These are phyloP conservation scores for Drosophila aff. DNA, from an alignment of 1,140 invertebrate species.

Conservation along the genomic window DNA sequence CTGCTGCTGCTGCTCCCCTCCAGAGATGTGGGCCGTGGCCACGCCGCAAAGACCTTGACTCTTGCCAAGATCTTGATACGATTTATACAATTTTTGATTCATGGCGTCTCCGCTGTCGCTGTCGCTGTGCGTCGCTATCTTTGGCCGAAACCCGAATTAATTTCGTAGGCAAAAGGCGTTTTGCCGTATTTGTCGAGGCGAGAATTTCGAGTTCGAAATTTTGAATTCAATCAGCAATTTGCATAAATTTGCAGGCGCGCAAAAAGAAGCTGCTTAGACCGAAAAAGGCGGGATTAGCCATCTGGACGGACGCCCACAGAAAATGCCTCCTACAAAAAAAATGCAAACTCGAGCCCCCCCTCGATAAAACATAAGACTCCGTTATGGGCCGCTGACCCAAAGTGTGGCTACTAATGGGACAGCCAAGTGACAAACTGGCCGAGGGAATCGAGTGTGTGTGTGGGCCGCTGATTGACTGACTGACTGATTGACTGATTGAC, in stretches of 20 bases:
- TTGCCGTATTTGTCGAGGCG: constrained; percentile 67
- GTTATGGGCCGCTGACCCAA: constrained; percentile 70
- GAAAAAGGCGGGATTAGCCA: constrained; percentile 68
- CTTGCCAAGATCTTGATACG: constrained; percentile 75
- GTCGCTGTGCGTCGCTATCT: constrained; percentile 26
- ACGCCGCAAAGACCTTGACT: constrained; percentile 74
- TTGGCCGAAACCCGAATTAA: constrained; percentile 50
- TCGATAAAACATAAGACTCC: constrained; percentile 16
- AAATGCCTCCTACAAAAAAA: constrained; percentile 6
- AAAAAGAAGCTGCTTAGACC: constrained; percentile 58
- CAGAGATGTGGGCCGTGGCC: constrained; percentile 75
- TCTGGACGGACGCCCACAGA: constrained; percentile 21
- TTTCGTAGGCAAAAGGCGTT: constrained; percentile 70
- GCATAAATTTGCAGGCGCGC: constrained; percentile 69
- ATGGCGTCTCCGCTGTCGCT: constrained; percentile 55
- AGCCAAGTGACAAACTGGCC: constrained; percentile 73
- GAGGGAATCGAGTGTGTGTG: constrained; percentile 5
- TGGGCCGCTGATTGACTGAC: constrained; percentile 54
- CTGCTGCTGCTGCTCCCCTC: constrained; percentile 4
- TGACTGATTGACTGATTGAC: constrained; percentile 22
- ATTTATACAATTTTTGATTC: constrained; percentile 82
- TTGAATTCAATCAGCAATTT: constrained; percentile 79
- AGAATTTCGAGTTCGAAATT: constrained; percentile 66
- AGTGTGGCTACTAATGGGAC: constrained; percentile 76
- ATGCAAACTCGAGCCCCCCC: background rate